A percentile compares a stretch with the other conserved stretches of the same genome.
Evolutionary conservation across 1,140 invertebrate genomes (phyloP).

Genomic region (Trichomalopsis sarcophagae): DNA sequence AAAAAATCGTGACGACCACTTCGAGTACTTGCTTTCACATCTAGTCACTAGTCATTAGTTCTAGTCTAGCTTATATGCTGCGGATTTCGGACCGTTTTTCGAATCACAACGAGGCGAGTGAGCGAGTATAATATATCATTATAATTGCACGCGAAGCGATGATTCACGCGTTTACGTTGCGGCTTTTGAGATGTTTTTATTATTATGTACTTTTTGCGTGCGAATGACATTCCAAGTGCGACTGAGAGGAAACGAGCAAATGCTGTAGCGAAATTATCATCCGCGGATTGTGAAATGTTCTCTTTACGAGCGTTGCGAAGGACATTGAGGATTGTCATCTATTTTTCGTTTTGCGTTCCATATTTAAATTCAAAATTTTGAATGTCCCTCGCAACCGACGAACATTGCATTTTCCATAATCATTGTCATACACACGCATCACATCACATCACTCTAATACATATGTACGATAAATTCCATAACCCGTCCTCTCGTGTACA

Average conservation of each 20-base stretch:
- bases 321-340: not conserved
- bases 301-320: not conserved
- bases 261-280: not conserved
- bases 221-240: constrained; percentile 43
- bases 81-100: constrained; percentile 27
- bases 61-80: constrained; percentile 49
- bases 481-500: constrained; percentile 39
- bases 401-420: not conserved
- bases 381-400: not conserved
- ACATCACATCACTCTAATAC: constrained; percentile 9
- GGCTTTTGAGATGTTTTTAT: not conserved
- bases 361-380: not conserved
- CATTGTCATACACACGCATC: not conserved
- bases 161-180: not conserved
- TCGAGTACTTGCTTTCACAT: constrained; percentile 52
- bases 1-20: not conserved
- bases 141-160: not conserved
- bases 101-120: constrained; percentile 15
- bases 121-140: too few species aligned
- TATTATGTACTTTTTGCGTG: not conserved
- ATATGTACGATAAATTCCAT: constrained; percentile 20
- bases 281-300: not conserved
- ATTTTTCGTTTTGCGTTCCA: not conserved
- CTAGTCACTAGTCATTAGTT: constrained; percentile 54
- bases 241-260: not conserved